Conservation (phyloP, 2,113 vertebrate genomes). For the Callopanchax toddi region DNA sequence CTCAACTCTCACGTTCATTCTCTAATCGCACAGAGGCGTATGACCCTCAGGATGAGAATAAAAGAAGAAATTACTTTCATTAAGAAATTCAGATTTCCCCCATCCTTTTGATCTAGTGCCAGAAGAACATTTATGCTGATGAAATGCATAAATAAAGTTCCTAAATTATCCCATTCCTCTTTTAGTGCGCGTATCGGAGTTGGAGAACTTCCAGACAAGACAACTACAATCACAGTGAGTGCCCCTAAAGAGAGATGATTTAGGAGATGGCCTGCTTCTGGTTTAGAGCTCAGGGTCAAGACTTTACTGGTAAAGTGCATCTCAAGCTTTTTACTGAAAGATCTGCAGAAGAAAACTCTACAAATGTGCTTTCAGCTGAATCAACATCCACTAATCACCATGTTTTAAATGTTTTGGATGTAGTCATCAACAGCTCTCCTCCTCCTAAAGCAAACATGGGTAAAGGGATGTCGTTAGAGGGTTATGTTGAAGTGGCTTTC, state of each 20-base stretch:
- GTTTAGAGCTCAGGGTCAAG: slow-evolving; percentile 39
- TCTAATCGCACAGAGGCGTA: slow-evolving; percentile 80
- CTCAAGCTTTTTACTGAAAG: slow-evolving; percentile 45
- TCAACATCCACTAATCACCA: slow-evolving; percentile 9
- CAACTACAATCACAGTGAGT: slow-evolving; percentile 82
- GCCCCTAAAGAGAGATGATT: slow-evolving; percentile 73
- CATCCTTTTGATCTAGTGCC: slow-evolving; percentile 85
- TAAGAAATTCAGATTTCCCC: slow-evolving; percentile 84
- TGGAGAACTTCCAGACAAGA: slow-evolving; percentile 83
- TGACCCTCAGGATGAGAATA: slow-evolving; percentile 83
- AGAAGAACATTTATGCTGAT: slow-evolving; percentile 88
- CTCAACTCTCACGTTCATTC: slow-evolving; percentile 72
- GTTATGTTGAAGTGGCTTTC: no score
- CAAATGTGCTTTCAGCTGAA: slow-evolving; percentile 5
- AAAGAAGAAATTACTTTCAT: slow-evolving; percentile 86
- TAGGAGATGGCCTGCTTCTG: slow-evolving; percentile 63
- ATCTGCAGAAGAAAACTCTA: slow-evolving; percentile 21
- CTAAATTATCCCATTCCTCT: slow-evolving; percentile 81
- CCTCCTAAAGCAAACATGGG: no score
- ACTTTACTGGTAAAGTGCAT: slow-evolving; percentile 47
- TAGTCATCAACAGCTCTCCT: no score
- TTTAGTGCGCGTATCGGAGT: slow-evolving; percentile 72
- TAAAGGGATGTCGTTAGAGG: no score
- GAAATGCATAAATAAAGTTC: slow-evolving; percentile 87
- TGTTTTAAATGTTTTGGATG: slow-evolving; percentile 10